phyloP scores from a whole-genome alignment of 2,888 invertebrate species.

The Amphiduros pacificus region DNA sequence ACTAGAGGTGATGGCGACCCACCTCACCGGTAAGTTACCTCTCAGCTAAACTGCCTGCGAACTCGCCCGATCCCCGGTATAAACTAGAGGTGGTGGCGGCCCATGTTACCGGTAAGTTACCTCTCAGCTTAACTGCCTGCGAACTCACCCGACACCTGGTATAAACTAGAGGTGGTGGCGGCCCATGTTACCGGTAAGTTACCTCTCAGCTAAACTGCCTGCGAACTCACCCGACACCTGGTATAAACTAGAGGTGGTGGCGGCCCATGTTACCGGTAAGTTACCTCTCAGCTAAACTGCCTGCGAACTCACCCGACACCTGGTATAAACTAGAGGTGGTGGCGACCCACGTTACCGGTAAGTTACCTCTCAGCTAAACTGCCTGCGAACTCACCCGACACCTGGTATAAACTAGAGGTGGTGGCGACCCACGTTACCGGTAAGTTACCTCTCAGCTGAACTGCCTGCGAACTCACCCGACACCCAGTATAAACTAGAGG shows the following conservation, averaged over 20 bases:
- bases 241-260: too few species aligned
- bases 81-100: constrained; percentile 63
- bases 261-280: too few species aligned
- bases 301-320: too few species aligned
- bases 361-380: constrained; percentile 67
- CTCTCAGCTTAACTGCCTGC: too few species aligned
- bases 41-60: constrained; percentile 65
- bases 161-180: too few species aligned
- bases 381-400: constrained; percentile 65
- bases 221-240: too few species aligned
- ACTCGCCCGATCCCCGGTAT: constrained; percentile 66
- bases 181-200: too few species aligned
- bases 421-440: constrained; percentile 56
- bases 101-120: constrained; percentile 37
- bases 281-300: too few species aligned
- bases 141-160: too few species aligned
- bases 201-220: too few species aligned
- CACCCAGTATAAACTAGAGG: constrained; percentile 65
- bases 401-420: constrained; percentile 65
- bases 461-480: constrained; percentile 66
- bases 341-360: too few species aligned
- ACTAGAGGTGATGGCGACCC: constrained; percentile 63
- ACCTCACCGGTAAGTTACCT: constrained; percentile 58
- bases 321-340: too few species aligned
- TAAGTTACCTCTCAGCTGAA: constrained; percentile 64